phyloP scores from a whole-genome alignment of 2,113 vertebrate genomes.

The Alethe diademata region DNA sequence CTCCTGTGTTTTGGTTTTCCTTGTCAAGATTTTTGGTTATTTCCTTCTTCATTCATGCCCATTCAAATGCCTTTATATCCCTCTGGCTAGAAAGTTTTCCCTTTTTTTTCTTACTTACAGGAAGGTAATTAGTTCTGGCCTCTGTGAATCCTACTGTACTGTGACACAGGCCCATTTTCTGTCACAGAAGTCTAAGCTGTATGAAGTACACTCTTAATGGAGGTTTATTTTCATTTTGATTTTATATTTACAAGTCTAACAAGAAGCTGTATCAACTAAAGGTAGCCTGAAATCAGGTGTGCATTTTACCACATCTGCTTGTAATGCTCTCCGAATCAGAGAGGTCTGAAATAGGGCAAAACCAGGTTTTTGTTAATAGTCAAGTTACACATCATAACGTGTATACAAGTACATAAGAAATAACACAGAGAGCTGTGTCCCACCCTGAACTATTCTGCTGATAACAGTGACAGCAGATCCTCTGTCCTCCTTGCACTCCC shows the following conservation, averaged over 20 bases:
- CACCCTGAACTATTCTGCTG: not conserved
- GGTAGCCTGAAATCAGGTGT: not conserved
- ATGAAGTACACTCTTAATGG: not conserved
- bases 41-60: not conserved
- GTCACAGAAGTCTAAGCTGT: not conserved
- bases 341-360: conserved; percentile 68
- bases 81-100: not conserved
- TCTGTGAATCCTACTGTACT: not conserved
- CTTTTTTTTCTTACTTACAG: not conserved
- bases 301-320: not conserved
- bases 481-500: not conserved
- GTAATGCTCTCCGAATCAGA: conserved; percentile 43
- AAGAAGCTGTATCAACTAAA: not conserved
- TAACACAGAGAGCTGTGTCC: not conserved
- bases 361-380: not conserved
- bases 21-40: not conserved
- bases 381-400: not conserved
- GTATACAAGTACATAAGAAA: not conserved
- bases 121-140: not conserved
- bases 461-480: not conserved
- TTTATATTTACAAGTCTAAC: not conserved
- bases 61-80: not conserved
- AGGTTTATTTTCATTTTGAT: not conserved
- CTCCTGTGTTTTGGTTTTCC: not conserved
- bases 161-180: not conserved